These are phyloP conservation scores for Microctenopoma steveboyesi DNA, from an alignment of 2,797 vertebrate species.

Conservation along the genomic window DNA sequence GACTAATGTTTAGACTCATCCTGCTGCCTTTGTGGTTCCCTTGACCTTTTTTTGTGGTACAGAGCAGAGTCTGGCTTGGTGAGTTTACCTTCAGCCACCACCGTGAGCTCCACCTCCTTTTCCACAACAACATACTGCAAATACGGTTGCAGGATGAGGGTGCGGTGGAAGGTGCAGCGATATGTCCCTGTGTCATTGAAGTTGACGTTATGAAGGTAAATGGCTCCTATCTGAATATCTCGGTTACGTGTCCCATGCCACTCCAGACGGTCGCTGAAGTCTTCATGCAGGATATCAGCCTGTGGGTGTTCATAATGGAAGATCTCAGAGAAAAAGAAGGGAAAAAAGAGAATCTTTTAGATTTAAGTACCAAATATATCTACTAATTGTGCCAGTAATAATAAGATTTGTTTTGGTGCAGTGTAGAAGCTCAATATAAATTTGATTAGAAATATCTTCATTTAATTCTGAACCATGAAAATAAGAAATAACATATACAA, in stretches of 20 bases:
- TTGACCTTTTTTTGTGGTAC: neutral
- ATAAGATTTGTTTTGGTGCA: too few species aligned
- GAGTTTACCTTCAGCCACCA: constrained; percentile 85
- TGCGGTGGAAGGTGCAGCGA: constrained; percentile 86
- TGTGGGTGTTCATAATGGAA: constrained; percentile 80
- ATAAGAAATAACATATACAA: too few species aligned
- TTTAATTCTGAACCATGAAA: too few species aligned
- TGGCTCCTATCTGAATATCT: constrained; percentile 87
- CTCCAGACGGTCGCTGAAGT: constrained; percentile 81
- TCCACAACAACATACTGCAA: constrained; percentile 77
- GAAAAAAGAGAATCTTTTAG: neutral
- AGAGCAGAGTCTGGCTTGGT: neutral
- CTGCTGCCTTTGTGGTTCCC: neutral
- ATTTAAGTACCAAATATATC: too few species aligned
- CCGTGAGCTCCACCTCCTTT: constrained; percentile 86
- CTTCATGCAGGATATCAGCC: constrained; percentile 67
- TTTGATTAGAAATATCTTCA: too few species aligned
- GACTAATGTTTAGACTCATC: too few species aligned
- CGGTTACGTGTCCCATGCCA: constrained; percentile 85
- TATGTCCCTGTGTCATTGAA: constrained; percentile 88
- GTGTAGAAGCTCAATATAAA: too few species aligned
- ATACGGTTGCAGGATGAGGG: constrained; percentile 73
- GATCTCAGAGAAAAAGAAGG: constrained; percentile 77
- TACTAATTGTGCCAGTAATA: too few species aligned
- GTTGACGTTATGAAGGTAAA: constrained; percentile 86